Conservation (phyloP, 2,888 invertebrate genomes). For the Cabera pusaria region DNA sequence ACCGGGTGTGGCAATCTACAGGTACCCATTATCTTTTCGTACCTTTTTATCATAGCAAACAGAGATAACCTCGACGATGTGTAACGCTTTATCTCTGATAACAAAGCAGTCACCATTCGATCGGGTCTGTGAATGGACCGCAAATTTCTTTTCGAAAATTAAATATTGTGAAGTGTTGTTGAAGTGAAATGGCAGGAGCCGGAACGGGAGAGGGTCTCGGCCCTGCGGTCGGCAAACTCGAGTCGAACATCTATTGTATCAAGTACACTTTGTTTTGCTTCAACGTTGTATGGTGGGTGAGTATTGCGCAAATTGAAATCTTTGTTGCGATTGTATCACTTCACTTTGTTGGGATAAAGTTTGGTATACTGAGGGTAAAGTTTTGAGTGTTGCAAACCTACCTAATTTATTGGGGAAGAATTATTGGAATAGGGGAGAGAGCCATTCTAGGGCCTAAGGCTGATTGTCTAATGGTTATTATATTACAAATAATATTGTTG, state of each 20-base stretch:
- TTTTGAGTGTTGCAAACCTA: no score
- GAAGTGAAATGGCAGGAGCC: slow-evolving; percentile 80
- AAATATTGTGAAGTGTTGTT: slow-evolving; percentile 40
- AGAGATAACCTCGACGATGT: slow-evolving; percentile 71
- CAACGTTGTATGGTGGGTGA: slow-evolving; percentile 91
- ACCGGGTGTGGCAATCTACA: slow-evolving; percentile 73
- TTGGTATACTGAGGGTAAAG: no score
- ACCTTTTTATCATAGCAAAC: slow-evolving; percentile 72
- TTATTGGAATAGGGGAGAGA: no score
- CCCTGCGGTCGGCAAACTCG: slow-evolving; percentile 83
- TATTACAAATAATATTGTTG: no score
- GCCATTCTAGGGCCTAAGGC: no score
- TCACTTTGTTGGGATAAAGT: slow-evolving; percentile 38
- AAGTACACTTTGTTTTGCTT: slow-evolving; percentile 92
- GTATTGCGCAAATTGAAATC: slow-evolving; percentile 54
- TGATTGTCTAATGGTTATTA: no score
- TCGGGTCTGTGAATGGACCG: slow-evolving; percentile 52
- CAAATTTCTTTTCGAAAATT: slow-evolving; percentile 33
- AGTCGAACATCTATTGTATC: slow-evolving; percentile 90
- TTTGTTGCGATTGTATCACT: slow-evolving; percentile 24
- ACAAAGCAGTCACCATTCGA: slow-evolving; percentile 58
- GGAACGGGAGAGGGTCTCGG: slow-evolving; percentile 79
- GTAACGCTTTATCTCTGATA: slow-evolving; percentile 65
- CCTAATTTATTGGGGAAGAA: no score
- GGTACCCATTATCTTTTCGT: slow-evolving; percentile 56